These are phyloP conservation scores for Frieseomelitta varia DNA, from an alignment of 1,140 invertebrate species.

Conservation along the genomic window DNA sequence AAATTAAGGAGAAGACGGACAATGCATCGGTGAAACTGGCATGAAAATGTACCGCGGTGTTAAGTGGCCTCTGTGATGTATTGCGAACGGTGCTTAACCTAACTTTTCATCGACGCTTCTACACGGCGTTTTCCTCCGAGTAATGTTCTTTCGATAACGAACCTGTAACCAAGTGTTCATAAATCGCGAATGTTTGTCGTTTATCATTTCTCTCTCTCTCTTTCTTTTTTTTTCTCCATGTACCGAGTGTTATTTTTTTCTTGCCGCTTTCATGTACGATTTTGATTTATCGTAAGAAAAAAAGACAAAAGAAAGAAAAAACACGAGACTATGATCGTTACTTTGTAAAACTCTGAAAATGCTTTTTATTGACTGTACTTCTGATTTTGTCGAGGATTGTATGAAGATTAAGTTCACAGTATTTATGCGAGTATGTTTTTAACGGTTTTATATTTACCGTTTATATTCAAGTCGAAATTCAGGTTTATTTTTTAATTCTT, in stretches of 20 bases:
- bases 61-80: slow-evolving; percentile 51
- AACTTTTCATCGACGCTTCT: slow-evolving; percentile 53
- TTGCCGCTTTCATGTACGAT: slow-evolving; percentile 5
- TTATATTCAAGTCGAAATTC: slow-evolving; percentile 10
- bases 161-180: slow-evolving; percentile 23
- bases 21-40: slow-evolving; percentile 37
- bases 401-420: background rate
- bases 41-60: slow-evolving; percentile 58
- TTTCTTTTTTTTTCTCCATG: slow-evolving; percentile 8
- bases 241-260: background rate
- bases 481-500: slow-evolving; percentile 29
- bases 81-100: slow-evolving; percentile 56
- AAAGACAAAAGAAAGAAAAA: background rate
- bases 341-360: slow-evolving; percentile 12
- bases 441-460: background rate
- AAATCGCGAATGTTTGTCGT: slow-evolving; percentile 2
- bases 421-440: slow-evolving; percentile 7
- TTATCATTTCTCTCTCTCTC: slow-evolving; percentile 20
- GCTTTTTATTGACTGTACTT: background rate
- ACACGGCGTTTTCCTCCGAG: slow-evolving; percentile 38
- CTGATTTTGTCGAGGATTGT: background rate
- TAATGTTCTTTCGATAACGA: slow-evolving; percentile 36
- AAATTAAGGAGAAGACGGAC: slow-evolving; percentile 21
- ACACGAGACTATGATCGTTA: slow-evolving; percentile 8
- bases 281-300: slow-evolving; percentile 26